Conservation (phyloP, 1,140 invertebrate species). For the Cardiocondyla obscurior region DNA sequence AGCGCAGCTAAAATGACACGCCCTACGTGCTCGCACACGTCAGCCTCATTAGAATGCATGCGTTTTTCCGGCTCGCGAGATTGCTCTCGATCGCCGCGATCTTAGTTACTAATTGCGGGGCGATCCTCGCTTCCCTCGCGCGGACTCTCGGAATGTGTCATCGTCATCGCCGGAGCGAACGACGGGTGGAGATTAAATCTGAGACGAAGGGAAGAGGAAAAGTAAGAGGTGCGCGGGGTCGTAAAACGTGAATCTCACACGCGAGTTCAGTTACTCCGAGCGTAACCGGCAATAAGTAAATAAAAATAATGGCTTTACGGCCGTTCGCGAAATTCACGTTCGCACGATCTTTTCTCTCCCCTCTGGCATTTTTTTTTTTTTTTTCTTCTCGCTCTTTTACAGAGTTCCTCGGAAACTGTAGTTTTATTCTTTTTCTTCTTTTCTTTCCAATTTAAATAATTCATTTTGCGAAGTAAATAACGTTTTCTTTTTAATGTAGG, state of each 20-base stretch:
- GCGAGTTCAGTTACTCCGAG: neutral
- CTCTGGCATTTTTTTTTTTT: neutral
- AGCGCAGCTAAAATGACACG: neutral
- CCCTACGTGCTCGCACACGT: neutral
- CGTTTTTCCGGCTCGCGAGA: constrained; percentile 15
- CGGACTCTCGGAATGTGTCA: constrained; percentile 15
- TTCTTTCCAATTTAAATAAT: neutral
- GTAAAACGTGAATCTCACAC: constrained; percentile 1
- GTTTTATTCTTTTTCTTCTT: neutral
- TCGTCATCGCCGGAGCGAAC: constrained; percentile 8
- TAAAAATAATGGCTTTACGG: neutral
- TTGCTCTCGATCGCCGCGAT: neutral
- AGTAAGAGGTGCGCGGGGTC: neutral
- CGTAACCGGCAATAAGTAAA: neutral
- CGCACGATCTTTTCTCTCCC: neutral
- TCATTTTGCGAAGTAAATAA: neutral
- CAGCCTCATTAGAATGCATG: neutral
- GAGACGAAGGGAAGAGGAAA: neutral
- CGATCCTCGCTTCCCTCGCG: neutral
- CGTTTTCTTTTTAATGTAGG: neutral
- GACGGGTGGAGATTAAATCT: constrained; percentile 30
- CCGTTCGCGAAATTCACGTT: neutral
- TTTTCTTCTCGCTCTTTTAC: neutral
- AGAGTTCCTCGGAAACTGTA: neutral
- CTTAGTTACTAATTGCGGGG: neutral